Conservation (phyloP, 2,797 vertebrate species). For the Neoniphon sammara region DNA sequence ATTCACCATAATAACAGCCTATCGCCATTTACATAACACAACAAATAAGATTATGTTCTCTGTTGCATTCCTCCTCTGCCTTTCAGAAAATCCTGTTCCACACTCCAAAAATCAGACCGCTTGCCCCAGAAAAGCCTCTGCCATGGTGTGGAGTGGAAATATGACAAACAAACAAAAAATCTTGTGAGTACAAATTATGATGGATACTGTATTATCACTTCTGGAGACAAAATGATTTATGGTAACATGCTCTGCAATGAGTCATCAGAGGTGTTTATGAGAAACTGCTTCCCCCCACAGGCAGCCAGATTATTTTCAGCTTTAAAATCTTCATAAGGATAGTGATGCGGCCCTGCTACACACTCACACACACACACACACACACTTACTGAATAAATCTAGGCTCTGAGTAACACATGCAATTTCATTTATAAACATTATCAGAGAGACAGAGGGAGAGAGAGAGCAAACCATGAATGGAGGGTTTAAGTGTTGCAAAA, state of each 20-base stretch:
- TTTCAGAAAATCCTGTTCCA: slow-evolving; percentile 56
- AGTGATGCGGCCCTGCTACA: background rate
- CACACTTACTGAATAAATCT: too few species aligned
- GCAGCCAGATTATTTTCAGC: background rate
- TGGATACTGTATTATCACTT: background rate
- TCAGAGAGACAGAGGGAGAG: background rate
- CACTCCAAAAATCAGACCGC: slow-evolving; percentile 21
- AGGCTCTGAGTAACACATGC: too few species aligned
- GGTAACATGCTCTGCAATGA: background rate
- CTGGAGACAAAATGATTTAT: background rate
- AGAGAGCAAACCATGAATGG: background rate
- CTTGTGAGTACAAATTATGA: background rate
- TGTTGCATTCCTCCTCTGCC: slow-evolving; percentile 56
- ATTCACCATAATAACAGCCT: slow-evolving; percentile 53
- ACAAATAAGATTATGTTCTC: slow-evolving; percentile 65
- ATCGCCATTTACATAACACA: slow-evolving; percentile 63
- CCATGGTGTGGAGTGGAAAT: background rate
- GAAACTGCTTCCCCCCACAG: slow-evolving; percentile 19
- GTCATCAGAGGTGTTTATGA: background rate
- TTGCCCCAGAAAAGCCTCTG: slow-evolving; percentile 44
- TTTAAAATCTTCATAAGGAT: background rate
- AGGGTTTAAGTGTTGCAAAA: slow-evolving; percentile 1
- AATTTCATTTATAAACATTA: too few species aligned
- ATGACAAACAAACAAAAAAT: background rate
- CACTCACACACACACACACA: background rate